phyloP scores from a whole-genome alignment of 2,797 vertebrate species.

The Rhabdomys pumilio region DNA sequence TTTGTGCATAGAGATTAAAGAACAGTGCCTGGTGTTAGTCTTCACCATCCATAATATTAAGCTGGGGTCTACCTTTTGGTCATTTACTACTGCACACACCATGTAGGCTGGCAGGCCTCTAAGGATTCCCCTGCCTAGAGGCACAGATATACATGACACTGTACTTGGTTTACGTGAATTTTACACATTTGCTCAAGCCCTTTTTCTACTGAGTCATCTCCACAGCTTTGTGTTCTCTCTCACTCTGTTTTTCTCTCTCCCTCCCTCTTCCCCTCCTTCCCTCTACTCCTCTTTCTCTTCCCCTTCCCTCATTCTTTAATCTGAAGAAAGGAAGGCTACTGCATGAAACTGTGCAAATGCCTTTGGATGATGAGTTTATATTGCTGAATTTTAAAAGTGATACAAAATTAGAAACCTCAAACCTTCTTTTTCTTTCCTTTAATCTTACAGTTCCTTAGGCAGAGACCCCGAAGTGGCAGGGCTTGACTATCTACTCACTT shows the following conservation, averaged over 20 bases:
- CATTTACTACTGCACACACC: not conserved
- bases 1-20: not conserved
- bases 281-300: too few relatives aligned
- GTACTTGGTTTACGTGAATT: not conserved
- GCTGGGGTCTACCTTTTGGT: not conserved
- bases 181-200: not conserved
- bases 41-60: not conserved
- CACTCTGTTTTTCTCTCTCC: too few relatives aligned
- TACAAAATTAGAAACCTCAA: conserved; percentile 7
- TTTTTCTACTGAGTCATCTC: not conserved
- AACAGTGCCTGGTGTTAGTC: not conserved
- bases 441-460: not conserved
- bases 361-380: conserved; percentile 34
- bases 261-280: not conserved
- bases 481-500: not conserved
- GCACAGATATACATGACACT: not conserved
- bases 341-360: not conserved
- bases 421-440: not conserved
- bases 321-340: not conserved
- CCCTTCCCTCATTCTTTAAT: not conserved
- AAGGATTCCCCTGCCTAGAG: not conserved
- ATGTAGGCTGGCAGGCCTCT: not conserved
- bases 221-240: not conserved
- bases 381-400: not conserved
- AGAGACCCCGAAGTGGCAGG: not conserved